Evolutionary conservation across 2,888 invertebrate species (phyloP).

Genomic region (Synanthedon tipuliformis): DNA sequence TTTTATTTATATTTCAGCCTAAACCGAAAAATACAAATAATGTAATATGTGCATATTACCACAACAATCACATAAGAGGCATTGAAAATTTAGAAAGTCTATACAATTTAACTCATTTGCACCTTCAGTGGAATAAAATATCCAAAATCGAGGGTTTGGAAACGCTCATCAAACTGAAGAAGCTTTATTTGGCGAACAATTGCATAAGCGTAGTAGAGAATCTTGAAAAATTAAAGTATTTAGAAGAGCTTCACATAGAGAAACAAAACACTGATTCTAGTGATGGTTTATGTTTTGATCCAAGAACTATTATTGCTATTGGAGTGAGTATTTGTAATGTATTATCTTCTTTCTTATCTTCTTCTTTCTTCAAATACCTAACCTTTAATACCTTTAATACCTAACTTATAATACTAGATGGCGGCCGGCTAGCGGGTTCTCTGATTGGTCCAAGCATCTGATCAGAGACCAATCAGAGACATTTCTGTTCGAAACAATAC

Average conservation of each 20-base stretch:
- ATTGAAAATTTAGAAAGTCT: conserved; percentile 78
- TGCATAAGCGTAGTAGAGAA: conserved; percentile 77
- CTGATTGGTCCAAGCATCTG: too few relatives aligned
- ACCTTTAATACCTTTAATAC: too few relatives aligned
- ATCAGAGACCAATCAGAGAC: too few relatives aligned
- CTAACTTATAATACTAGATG: too few relatives aligned
- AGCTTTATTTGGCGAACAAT: conserved; percentile 81
- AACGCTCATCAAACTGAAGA: conserved; percentile 74
- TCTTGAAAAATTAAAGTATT: conserved; percentile 66
- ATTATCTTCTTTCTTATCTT: too few relatives aligned
- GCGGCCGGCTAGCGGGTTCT: too few relatives aligned
- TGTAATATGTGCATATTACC: conserved; percentile 77
- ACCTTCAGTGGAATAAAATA: conserved; percentile 83
- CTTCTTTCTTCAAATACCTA: too few relatives aligned
- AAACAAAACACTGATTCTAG: conserved; percentile 70
- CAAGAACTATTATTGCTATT: conserved; percentile 68
- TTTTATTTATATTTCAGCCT: conserved; percentile 52
- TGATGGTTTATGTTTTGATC: conserved; percentile 76
- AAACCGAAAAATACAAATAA: conserved; percentile 41
- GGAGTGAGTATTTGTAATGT: conserved; percentile 59
- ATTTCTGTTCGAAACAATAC: too few relatives aligned
- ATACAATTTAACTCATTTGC: conserved; percentile 75
- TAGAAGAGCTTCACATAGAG: conserved; percentile 77
- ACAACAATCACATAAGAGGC: conserved; percentile 82
- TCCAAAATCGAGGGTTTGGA: conserved; percentile 75